Evolutionary conservation across 2,797 vertebrate genomes (phyloP), one percentile per base, ranked within the genome.

Genomic region (Argentina silus): DNA sequence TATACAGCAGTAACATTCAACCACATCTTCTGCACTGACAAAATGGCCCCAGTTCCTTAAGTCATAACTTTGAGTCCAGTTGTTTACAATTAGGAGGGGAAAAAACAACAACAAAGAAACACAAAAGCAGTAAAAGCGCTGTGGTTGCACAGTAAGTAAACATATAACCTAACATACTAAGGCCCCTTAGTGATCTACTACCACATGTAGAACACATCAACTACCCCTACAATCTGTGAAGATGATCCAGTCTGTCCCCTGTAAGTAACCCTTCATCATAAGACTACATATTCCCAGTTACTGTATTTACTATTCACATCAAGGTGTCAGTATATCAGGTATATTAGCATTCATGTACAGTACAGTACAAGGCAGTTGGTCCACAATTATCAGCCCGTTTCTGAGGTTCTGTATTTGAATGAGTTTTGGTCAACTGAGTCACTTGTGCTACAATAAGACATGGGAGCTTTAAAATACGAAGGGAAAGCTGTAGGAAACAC

Each of bases 291-390:
- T 47, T 12, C 56, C 53, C 14, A n/a, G 42, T 21, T 8, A 19
- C 21, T n/a, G 11, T 53, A 45, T 61, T 62, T 21, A 23, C 1
- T 19, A 56, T 57, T 45, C 45, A 45, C 51, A 73, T 15, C 14
- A 36, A 42, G 21, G 15, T 23, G 43, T 71, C 23, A 56, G 3
- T 44, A 19, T 55, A 50, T 10, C 21, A 53, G 66, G n/a, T 36
- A 43, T 57, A n/a, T 27, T 45, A 36, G 57, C 21, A 23, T 60
- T 36, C 6, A 70, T 7, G 21, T 19, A 21, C 10, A 44, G 19
- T 17, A 10, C 23, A 50, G 51, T 45, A 61, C 56, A 73, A 69
- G 44, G 65, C 70, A 68, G 12, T 57, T 51, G 12, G 48, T 69
- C 48, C 15, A 11, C 57, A 64, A 53, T 50, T 12, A 6, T 2